Percentiles rank a stretch among this genome's conserved stretches.
These are phyloP conservation scores for Conus canariensis DNA, from an alignment of 2,888 invertebrate genomes.

Conservation along the genomic window DNA sequence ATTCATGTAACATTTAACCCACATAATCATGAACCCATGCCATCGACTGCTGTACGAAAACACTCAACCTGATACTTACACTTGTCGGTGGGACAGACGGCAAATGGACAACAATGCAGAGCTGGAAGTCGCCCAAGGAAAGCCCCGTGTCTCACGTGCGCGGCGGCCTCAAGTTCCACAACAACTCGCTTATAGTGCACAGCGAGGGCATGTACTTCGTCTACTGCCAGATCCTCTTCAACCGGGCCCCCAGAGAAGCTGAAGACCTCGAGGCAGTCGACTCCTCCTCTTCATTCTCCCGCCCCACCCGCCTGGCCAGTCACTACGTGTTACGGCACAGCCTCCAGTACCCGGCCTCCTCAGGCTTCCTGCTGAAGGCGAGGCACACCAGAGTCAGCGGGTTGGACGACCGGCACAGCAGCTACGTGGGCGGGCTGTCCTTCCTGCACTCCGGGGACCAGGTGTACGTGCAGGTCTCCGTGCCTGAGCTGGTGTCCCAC, in stretches of 20 bases:
- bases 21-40: too few relatives aligned
- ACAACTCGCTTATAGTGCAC: slow-evolving; percentile 34
- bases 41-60: too few relatives aligned
- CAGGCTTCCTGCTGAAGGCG: slow-evolving; percentile 56
- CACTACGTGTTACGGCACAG: slow-evolving; percentile 57
- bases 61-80: too few relatives aligned
- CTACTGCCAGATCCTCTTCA: slow-evolving; percentile 42
- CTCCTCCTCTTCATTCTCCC: neutral
- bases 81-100: too few relatives aligned
- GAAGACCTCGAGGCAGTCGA: too few relatives aligned
- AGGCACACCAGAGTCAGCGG: slow-evolving; percentile 60
- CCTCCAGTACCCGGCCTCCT: slow-evolving; percentile 55
- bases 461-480: slow-evolving; percentile 58
- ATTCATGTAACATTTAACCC: too few relatives aligned
- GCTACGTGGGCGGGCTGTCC: slow-evolving; percentile 58
- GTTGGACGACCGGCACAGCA: slow-evolving; percentile 56
- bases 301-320: neutral
- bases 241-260: neutral
- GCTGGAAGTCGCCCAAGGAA: slow-evolving; percentile 26
- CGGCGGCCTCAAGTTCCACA: slow-evolving; percentile 22
- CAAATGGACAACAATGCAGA: neutral
- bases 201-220: slow-evolving; percentile 31
- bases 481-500: slow-evolving; percentile 46
- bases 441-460: slow-evolving; percentile 56
- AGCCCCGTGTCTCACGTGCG: slow-evolving; percentile 33